Evolutionary conservation across 1,140 invertebrate genomes (phyloP).

Genomic region (Aphaenogaster floridana): DNA sequence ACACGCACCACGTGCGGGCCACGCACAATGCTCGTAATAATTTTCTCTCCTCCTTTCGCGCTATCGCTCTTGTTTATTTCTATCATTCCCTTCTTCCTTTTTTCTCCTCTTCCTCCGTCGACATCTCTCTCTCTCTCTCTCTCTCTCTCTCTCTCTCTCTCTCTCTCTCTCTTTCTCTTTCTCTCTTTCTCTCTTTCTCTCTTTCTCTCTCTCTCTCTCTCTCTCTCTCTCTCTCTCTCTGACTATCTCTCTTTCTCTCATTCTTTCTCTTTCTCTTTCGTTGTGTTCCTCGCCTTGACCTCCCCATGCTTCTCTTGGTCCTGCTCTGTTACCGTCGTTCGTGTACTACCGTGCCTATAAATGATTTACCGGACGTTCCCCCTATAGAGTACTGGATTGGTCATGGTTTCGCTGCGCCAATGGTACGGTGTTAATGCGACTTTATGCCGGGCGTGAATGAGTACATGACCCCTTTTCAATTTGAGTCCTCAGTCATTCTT

Average conservation of each 20-base stretch:
- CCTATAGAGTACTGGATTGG: slow-evolving; percentile 19
- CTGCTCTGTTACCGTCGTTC: slow-evolving; percentile 44
- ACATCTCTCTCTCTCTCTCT: not conserved
- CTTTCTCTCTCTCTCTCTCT: too few relatives aligned
- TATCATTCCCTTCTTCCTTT: not conserved
- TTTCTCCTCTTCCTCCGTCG: not conserved
- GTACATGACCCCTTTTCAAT: slow-evolving; percentile 58
- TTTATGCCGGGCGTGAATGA: slow-evolving; percentile 67
- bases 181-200: not conserved
- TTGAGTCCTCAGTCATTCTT: slow-evolving; percentile 34
- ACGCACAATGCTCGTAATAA: slow-evolving; percentile 57
- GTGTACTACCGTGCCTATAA: slow-evolving; percentile 46
- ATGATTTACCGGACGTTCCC: slow-evolving; percentile 69
- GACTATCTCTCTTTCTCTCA: not conserved
- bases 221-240: not conserved
- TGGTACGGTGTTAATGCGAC: slow-evolving; percentile 72
- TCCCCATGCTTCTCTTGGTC: not conserved
- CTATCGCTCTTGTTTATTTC: slow-evolving; percentile 38
- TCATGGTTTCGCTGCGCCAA: slow-evolving; percentile 61
- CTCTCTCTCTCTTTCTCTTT: too few relatives aligned
- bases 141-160: not conserved
- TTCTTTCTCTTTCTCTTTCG: not conserved
- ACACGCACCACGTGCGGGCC: slow-evolving; percentile 60
- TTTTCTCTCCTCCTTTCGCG: slow-evolving; percentile 30
- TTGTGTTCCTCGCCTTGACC: not conserved